phyloP scores from a whole-genome alignment of 1,140 invertebrate species.

The Saccostrea glomerata region DNA sequence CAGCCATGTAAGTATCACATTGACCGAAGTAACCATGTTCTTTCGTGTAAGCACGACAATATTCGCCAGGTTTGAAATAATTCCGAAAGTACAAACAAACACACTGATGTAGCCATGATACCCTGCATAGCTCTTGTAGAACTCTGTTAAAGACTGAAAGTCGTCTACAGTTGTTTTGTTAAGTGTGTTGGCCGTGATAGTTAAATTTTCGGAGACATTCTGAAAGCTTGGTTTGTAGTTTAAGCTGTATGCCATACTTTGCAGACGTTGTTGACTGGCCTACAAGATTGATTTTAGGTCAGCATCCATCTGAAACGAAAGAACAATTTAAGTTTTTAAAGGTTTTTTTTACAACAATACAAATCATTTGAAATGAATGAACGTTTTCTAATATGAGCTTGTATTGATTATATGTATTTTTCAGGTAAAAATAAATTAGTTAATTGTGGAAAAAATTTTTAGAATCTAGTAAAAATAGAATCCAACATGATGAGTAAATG shows the following conservation, averaged over 20 bases:
- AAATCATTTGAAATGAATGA: no score
- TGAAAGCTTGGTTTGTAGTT: not conserved
- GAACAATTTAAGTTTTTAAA: no score
- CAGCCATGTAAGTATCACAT: constrained; percentile 90
- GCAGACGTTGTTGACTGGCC: not conserved
- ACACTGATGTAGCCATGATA: constrained; percentile 87
- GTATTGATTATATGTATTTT: no score
- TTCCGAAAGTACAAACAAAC: constrained; percentile 91
- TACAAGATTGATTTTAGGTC: no score
- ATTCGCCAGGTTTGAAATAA: constrained; percentile 92
- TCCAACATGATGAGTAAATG: no score
- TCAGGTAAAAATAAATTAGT: no score
- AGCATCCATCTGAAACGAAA: no score
- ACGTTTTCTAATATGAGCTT: no score
- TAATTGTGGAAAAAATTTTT: no score
- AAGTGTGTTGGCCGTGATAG: not conserved
- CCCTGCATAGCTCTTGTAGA: constrained; percentile 72
- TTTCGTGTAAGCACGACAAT: constrained; percentile 93
- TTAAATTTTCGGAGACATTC: not conserved
- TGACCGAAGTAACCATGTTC: constrained; percentile 91
- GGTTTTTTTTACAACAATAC: no score
- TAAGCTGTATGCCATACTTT: not conserved
- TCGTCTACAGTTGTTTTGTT: not conserved
- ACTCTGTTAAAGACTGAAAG: constrained; percentile 45
- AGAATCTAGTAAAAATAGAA: no score